Conservation (phyloP, 2,113 vertebrate species). For the Calidris pygmaea region DNA sequence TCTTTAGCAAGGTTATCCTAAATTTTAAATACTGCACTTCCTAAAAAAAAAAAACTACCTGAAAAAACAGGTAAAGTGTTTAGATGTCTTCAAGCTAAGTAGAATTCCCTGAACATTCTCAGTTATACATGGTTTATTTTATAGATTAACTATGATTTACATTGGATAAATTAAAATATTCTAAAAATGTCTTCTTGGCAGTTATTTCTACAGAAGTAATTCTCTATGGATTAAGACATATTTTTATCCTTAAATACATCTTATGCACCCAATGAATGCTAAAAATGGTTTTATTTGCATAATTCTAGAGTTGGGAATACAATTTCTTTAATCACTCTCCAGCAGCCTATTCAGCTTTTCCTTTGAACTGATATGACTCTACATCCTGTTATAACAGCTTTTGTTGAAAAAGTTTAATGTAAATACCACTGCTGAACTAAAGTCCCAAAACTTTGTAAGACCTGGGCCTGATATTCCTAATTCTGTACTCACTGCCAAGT, state of each 20-base stretch:
- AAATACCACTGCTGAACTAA: neutral
- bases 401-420: neutral
- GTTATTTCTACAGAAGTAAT: neutral
- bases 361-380: constrained; percentile 3
- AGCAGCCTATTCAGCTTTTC: constrained; percentile 15
- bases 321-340: constrained; percentile 38
- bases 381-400: neutral
- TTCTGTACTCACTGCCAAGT: neutral
- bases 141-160: neutral
- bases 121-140: neutral
- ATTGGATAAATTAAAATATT: neutral
- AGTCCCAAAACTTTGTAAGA: neutral
- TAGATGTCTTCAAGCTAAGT: neutral
- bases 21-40: neutral
- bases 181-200: neutral
- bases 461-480: neutral
- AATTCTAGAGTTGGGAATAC: constrained; percentile 17
- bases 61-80: neutral
- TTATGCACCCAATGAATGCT: neutral
- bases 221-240: neutral
- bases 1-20: neutral
- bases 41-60: neutral
- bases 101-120: neutral
- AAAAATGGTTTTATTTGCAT: constrained; percentile 33
- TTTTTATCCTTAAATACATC: constrained; percentile 31